phyloP scores from a whole-genome alignment of 2,888 invertebrate genomes.

The Gymnocheta viridis region DNA sequence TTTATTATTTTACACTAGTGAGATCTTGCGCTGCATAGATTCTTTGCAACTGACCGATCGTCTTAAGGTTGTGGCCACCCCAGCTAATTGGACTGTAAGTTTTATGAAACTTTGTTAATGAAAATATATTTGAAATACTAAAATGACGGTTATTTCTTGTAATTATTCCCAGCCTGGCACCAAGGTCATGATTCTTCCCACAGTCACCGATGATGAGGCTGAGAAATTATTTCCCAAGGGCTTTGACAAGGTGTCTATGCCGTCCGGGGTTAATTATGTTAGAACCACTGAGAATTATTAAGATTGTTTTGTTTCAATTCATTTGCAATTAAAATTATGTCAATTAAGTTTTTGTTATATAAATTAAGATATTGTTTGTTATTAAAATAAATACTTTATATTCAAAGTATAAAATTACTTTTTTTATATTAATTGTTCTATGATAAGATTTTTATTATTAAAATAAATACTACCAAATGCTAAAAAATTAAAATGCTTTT shows the following conservation, averaged over 20 bases:
- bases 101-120: background rate
- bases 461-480: background rate
- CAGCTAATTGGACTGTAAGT: conserved; percentile 92
- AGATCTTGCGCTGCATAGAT: conserved; percentile 91
- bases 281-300: conserved; percentile 87
- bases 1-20: conserved; percentile 84
- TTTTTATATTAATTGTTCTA: background rate
- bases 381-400: too few relatives aligned
- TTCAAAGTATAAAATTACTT: too few relatives aligned
- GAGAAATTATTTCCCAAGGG: conserved; percentile 87
- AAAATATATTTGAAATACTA: background rate
- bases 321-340: background rate
- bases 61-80: conserved; percentile 89
- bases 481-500: background rate
- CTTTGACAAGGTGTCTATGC: conserved; percentile 86
- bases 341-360: background rate
- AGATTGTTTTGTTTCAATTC: conserved; percentile 56
- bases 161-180: conserved; percentile 84
- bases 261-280: conserved; percentile 89
- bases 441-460: background rate
- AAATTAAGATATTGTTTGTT: background rate
- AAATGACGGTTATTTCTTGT: conserved; percentile 68
- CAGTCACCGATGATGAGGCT: conserved; percentile 86
- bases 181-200: conserved; percentile 91
- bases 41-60: conserved; percentile 90